These are phyloP conservation scores for Camelus bactrianus DNA, from an alignment of 2,113 vertebrate species.

Conservation along the genomic window DNA sequence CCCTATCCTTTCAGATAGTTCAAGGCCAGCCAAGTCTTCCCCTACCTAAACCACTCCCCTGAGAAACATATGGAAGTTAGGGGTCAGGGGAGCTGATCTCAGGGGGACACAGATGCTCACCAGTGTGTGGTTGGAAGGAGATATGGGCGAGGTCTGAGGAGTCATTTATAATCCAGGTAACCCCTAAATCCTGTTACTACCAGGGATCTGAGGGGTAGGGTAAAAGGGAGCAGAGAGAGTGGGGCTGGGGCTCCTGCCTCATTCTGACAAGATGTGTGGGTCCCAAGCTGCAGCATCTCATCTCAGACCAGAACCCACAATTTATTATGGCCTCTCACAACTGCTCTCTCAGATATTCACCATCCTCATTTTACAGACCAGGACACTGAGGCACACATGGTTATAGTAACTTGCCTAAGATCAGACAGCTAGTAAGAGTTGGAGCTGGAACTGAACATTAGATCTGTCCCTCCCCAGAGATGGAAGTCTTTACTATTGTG, in stretches of 20 bases:
- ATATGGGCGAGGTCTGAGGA: neutral
- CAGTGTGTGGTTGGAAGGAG: neutral
- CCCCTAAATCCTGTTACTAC: neutral
- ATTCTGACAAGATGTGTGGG: neutral
- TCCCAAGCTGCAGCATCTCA: neutral
- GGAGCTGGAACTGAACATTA: neutral
- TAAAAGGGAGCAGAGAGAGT: neutral
- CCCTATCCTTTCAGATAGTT: neutral
- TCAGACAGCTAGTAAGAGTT: neutral
- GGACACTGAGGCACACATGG: neutral
- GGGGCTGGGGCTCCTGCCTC: neutral
- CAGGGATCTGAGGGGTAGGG: neutral
- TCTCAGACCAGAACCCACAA: neutral
- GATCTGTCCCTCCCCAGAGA: neutral
- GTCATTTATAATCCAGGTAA: neutral
- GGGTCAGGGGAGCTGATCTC: neutral
- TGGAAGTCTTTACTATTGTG: neutral
- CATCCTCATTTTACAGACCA: neutral
- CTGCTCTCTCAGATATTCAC: neutral
- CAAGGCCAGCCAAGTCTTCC: neutral
- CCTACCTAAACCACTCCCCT: neutral
- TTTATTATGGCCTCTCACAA: neutral
- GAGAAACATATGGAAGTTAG: neutral
- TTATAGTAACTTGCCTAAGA: neutral
- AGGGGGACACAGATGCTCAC: neutral